Evolutionary conservation across 2,888 invertebrate species (phyloP), one percentile per base, ranked within the genome.

Genomic region (Neoaliturus tenellus): DNA sequence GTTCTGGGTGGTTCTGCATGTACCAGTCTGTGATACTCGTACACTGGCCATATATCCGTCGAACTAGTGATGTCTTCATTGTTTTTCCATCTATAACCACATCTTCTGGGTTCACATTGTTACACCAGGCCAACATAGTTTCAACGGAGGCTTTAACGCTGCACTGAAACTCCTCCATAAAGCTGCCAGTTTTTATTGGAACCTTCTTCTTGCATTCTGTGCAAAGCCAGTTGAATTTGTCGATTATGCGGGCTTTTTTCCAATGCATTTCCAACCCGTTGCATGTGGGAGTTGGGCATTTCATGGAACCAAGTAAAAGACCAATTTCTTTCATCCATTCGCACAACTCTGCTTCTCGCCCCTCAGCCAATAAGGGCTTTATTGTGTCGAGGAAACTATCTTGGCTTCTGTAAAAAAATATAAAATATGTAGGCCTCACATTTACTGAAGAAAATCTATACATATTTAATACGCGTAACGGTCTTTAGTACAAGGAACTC

Each of bases 91-190:
- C 84, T 3, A 86, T 80, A 0, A 84, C 83, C 1, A 84, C 33
- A 20, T 85, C 87, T 55, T 87, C 87, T 39, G 86, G 83, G 8
- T 86, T 84, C 20, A 86, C 80, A 10, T 86, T 86, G 31, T 94
- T 93, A 89, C 93, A 93, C 95, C 95, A 95, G 0, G 93, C 94
- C 55, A 94, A 89, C 82, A 94, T 92, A 14, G 93, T 90, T 89
- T 94, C 93, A 84, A 95, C 89, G 62, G 92, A 91, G 88, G 93
- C 92, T 85, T 93, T 91, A 75, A 95, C 90, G 83, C 93, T 93
- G 88, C 95, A 94, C 87, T 93, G 93, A 20, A 94, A 89, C 62
- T 93, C 91, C n/a, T 92, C 90, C 88, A 95, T 94, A 87, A 94
- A 93, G 0, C 94, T 94, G 82, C 91, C 89, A 17, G 92, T 91